phyloP scores from a whole-genome alignment of 2,113 vertebrate genomes.

The Amblyornis subalaris region DNA sequence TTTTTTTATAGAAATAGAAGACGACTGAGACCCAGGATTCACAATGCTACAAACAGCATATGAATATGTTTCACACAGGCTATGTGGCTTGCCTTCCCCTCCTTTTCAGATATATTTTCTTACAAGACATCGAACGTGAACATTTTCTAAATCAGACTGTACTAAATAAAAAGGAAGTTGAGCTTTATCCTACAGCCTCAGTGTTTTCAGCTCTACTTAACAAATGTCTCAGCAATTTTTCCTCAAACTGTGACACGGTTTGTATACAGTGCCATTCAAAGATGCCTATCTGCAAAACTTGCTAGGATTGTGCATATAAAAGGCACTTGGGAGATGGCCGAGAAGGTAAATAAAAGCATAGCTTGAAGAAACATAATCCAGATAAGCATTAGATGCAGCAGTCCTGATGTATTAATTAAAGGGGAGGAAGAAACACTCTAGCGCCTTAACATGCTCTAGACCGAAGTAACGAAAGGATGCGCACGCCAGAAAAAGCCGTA shows the following conservation, averaged over 20 bases:
- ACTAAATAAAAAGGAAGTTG: background rate
- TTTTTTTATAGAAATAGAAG: background rate
- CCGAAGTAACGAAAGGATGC: background rate
- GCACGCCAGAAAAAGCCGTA: background rate
- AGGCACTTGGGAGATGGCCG: background rate
- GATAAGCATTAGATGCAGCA: background rate
- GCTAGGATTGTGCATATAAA: background rate
- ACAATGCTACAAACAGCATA: background rate
- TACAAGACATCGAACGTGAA: background rate
- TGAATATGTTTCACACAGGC: background rate
- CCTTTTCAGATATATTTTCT: background rate
- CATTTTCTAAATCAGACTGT: background rate
- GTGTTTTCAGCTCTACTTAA: background rate
- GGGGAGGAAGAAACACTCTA: background rate
- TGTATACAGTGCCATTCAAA: background rate
- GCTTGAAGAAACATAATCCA: background rate
- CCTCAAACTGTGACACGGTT: background rate
- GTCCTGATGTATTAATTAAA: background rate
- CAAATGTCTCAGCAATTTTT: background rate
- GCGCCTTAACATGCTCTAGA: background rate
- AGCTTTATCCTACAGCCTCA: background rate
- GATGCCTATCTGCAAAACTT: slow-evolving; percentile 19
- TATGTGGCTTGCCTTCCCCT: background rate
- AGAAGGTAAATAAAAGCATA: background rate
- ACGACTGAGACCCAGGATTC: background rate